Base-by-base conservation (phyloP, 2,113 vertebrate species). In the Leptocoma aspasia region DNA sequence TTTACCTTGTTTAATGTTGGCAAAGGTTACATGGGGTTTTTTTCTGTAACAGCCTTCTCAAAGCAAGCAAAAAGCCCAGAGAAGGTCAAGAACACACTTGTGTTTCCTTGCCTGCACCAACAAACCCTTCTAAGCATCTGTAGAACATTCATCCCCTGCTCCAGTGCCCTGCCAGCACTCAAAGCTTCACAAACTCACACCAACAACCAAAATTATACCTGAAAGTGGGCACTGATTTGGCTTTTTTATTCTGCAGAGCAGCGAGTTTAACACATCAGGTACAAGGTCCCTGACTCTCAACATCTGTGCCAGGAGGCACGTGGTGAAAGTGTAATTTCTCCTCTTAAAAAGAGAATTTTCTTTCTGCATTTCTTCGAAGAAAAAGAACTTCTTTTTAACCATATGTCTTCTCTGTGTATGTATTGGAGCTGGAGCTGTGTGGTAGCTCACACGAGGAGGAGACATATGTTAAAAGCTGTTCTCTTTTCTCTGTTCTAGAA, bases 401-500 rank as follows among this genome's bases (percentile, higher is more conserved):
- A 92, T 94, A 94, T 96, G 96, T 57, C 87, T 73, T 4, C 63
- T 80, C 79, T 69, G 52, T 93, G 60, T 84, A 57, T 94, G 64
- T 57, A 66, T 1, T 90, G 68, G 71, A 77, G 78, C 21, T 86
- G 72, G 54, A 73, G 31, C 31, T 28, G 68, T 91, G 82, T 93
- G 85, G 84, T 39, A 95, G 85, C 88, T 97, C 80, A 86, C 85
- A 96, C 8, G 13, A 96, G 90, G 24, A 56, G 28, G 41, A 81
- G 90, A 81, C 96, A 94, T 94, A 95, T 95, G 95, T 53, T 96
- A 79, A 92, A 88, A 96, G 69, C 88, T 95, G 95, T 96, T 97
- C 82, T 90, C 92, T 94, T 96, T 88, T 82, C 93, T 59, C 84
- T 86, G 59, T 54, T 95, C 92, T 71, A 70, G 71, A 86, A 94